Evolutionary conservation across 2,888 invertebrate genomes (phyloP).

Genomic region (Lasioglossum pauxillum): DNA sequence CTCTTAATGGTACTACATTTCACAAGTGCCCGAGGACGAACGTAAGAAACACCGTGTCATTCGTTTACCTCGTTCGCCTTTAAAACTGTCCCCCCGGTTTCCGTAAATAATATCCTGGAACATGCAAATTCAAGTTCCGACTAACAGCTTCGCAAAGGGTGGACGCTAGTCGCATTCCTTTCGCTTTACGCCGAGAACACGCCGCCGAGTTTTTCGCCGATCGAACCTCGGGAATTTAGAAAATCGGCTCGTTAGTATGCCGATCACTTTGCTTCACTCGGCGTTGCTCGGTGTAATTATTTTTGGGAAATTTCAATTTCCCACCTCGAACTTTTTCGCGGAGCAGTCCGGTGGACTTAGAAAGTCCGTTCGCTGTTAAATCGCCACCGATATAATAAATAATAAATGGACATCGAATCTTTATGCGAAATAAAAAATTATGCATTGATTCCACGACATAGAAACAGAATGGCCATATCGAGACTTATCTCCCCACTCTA

Average conservation of each 20-base stretch:
- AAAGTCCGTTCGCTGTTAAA: background rate
- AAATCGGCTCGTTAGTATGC: background rate
- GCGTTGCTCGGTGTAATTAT: background rate
- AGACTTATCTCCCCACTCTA: too few relatives aligned
- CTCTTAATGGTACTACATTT: slow-evolving; percentile 47
- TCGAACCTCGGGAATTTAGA: background rate
- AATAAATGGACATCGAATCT: too few relatives aligned
- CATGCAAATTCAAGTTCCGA: background rate
- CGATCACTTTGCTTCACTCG: background rate
- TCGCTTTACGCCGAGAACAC: background rate
- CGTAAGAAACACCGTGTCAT: slow-evolving; percentile 27
- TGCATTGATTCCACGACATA: too few relatives aligned
- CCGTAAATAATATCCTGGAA: slow-evolving; percentile 20
- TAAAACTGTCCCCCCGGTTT: slow-evolving; percentile 10
- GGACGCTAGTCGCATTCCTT: background rate
- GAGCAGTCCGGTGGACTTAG: background rate
- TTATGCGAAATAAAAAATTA: too few relatives aligned
- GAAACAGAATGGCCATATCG: too few relatives aligned
- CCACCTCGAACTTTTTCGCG: too few relatives aligned
- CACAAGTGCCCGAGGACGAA: slow-evolving; percentile 23
- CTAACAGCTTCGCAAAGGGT: background rate
- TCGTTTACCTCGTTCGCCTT: slow-evolving; percentile 25
- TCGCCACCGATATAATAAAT: too few relatives aligned
- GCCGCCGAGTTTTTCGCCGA: background rate
- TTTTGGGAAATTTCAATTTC: background rate